Conservation (phyloP, 2,888 invertebrate genomes). For the Drosophila mulleri region DNA sequence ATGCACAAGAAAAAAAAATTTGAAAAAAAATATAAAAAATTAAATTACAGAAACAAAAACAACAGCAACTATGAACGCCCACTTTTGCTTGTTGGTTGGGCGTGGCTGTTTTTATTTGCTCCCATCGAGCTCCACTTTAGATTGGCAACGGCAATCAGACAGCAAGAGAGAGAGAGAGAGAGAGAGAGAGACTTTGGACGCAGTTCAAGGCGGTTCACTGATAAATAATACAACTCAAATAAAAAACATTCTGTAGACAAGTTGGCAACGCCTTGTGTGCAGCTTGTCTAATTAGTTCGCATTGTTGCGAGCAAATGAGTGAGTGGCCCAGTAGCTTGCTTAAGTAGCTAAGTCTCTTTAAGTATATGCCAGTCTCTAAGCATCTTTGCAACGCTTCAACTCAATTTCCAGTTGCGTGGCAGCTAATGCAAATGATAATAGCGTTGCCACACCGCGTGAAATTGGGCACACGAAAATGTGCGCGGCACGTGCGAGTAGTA, state of each 20-base stretch:
- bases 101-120: conserved; percentile 28
- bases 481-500: conserved; percentile 12
- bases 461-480: not conserved
- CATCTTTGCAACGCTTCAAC: not conserved
- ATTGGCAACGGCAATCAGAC: conserved; percentile 38
- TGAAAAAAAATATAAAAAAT: not conserved
- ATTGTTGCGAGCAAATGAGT: conserved; percentile 18
- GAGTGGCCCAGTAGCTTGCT: not conserved
- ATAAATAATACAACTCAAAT: conserved; percentile 26
- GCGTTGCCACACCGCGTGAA: conserved; percentile 46
- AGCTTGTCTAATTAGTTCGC: conserved; percentile 39
- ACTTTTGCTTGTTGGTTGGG: conserved; percentile 1
- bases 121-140: conserved; percentile 38
- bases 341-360: conserved; percentile 14
- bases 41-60: not conserved
- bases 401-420: conserved; percentile 43
- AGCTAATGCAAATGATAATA: conserved; percentile 19
- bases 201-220: conserved; percentile 75
- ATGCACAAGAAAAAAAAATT: conserved; percentile 9
- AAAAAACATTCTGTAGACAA: conserved; percentile 25
- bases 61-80: not conserved
- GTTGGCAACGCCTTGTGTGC: conserved; percentile 27
- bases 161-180: not conserved
- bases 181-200: not conserved
- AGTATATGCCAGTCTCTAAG: not conserved